Conservation (phyloP, 1,140 invertebrate genomes). For the Drosophila pallidifrons region DNA sequence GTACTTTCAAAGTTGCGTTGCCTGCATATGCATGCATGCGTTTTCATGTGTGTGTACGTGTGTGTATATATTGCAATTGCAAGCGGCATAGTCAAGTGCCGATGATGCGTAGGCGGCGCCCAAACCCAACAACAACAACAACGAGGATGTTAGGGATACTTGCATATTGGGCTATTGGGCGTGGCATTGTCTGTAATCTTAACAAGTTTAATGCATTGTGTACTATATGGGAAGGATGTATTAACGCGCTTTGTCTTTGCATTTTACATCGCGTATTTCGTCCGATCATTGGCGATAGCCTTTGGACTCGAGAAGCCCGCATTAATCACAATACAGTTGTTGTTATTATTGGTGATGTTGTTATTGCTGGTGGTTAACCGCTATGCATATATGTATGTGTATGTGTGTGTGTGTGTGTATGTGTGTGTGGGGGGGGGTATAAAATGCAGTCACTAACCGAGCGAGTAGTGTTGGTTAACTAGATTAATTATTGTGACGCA, state of each 20-base stretch:
- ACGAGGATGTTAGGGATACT: conserved; percentile 43
- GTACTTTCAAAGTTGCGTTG: neutral
- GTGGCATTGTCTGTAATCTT: conserved; percentile 53
- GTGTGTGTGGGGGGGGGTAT: neutral
- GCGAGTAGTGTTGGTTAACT: conserved; percentile 37
- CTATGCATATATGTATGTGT: neutral
- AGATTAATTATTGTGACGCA: conserved; percentile 60
- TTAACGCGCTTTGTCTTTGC: neutral
- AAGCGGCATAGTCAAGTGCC: conserved; percentile 39
- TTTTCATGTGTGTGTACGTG: conserved; percentile 2
- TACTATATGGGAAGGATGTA: neutral
- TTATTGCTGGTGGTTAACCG: conserved; percentile 40
- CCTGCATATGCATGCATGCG: conserved; percentile 3
- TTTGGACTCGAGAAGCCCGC: conserved; percentile 49
- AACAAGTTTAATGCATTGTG: conserved; percentile 12
- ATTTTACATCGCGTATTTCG: conserved; percentile 40
- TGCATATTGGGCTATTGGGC: conserved; percentile 53
- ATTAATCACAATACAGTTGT: conserved; percentile 14
- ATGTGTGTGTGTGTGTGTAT: no score
- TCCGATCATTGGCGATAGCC: conserved; percentile 35
- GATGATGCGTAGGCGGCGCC: conserved; percentile 30
- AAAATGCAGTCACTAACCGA: conserved; percentile 20
- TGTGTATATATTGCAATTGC: conserved; percentile 21
- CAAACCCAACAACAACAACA: conserved; percentile 10
- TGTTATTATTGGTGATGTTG: conserved; percentile 16